A percentile compares a stretch with the other conserved stretches of the same genome.
phyloP scores from a whole-genome alignment of 2,797 vertebrate species.

The Melanogrammus aeglefinus region DNA sequence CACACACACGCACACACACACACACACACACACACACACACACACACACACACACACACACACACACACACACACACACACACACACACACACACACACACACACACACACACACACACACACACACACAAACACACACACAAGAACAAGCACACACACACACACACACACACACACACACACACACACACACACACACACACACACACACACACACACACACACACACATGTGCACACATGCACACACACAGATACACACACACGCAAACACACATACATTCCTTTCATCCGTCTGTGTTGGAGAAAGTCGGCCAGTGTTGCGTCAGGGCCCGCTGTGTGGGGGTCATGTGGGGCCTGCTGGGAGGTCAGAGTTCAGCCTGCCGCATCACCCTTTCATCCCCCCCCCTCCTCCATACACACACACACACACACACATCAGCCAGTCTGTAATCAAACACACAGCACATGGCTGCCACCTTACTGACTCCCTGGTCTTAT shows the following conservation, averaged over 20 bases:
- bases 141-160: no score
- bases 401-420: neutral
- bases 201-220: no score
- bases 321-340: slow-evolving; percentile 60
- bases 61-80: no score
- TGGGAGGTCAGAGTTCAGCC: slow-evolving; percentile 58
- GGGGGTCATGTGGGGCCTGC: slow-evolving; percentile 66
- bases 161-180: no score
- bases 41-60: no score
- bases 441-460: slow-evolving; percentile 74
- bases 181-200: no score
- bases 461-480: slow-evolving; percentile 55
- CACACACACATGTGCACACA: slow-evolving; percentile 24
- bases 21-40: no score
- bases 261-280: slow-evolving; percentile 23
- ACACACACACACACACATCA: slow-evolving; percentile 14
- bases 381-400: neutral
- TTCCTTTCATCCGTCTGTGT: slow-evolving; percentile 71
- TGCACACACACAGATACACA: no score
- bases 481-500: slow-evolving; percentile 49
- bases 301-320: slow-evolving; percentile 62
- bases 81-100: no score
- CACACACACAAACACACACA: no score
- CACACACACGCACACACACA: no score
- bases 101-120: no score